Evolutionary conservation across 2,888 invertebrate genomes (phyloP).

Genomic region (Thymelicus acteon): DNA sequence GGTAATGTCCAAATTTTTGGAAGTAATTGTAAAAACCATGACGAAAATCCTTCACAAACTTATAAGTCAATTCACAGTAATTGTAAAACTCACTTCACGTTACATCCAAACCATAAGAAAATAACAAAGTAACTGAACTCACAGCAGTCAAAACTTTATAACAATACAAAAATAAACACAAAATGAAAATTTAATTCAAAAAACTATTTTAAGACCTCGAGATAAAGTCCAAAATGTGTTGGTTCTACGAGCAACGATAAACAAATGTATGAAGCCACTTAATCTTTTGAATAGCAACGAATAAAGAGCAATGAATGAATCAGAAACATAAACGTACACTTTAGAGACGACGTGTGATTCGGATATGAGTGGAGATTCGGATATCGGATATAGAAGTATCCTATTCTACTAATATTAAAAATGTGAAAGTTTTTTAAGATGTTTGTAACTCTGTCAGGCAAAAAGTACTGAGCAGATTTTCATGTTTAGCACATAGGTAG

Average conservation of each 20-base stretch:
- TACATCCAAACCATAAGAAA: not conserved
- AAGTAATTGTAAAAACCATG: constrained; percentile 59
- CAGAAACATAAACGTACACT: not conserved
- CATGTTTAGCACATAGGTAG: too few relatives aligned
- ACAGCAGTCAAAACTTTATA: not conserved
- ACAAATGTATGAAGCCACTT: constrained; percentile 10
- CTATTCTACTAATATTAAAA: not conserved
- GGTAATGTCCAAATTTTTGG: constrained; percentile 40
- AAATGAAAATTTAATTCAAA: not conserved
- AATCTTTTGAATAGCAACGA: constrained; percentile 10
- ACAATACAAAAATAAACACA: constrained; percentile 5
- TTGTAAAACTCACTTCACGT: not conserved
- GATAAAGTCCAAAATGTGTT: constrained; percentile 5
- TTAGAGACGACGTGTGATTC: not conserved
- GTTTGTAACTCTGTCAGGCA: too few relatives aligned
- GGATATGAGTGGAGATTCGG: not conserved
- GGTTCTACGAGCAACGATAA: not conserved
- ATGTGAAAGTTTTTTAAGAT: too few relatives aligned
- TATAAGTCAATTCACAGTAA: not conserved
- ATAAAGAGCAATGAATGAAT: constrained; percentile 13
- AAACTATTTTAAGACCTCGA: not conserved
- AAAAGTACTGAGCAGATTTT: too few relatives aligned
- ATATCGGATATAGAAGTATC: not conserved
- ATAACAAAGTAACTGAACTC: not conserved
- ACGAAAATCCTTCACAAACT: not conserved